phyloP scores from a whole-genome alignment of 2,888 invertebrate genomes.

The Eupithecia insigniata region DNA sequence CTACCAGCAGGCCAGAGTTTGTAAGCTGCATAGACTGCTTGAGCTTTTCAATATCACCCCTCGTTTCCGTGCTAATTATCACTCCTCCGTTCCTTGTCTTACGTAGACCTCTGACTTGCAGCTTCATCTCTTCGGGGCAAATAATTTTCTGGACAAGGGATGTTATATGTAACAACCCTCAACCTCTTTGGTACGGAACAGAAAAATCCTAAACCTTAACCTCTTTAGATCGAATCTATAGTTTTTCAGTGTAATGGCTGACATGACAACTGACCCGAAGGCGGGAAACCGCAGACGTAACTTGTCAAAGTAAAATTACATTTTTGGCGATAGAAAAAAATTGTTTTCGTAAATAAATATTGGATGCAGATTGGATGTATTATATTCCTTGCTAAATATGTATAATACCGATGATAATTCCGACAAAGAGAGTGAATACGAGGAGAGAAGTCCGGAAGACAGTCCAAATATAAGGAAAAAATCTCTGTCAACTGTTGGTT shows the following conservation, averaged over 20 bases:
- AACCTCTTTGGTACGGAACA: background rate
- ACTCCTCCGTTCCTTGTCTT: no score
- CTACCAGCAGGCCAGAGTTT: no score
- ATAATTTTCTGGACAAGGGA: no score
- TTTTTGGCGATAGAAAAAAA: slow-evolving; percentile 18
- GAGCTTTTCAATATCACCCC: no score
- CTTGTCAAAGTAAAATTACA: slow-evolving; percentile 47
- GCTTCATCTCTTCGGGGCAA: no score
- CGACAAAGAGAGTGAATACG: slow-evolving; percentile 75
- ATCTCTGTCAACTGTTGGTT: slow-evolving; percentile 75
- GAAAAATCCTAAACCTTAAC: background rate
- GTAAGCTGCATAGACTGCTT: no score
- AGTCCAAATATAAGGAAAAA: slow-evolving; percentile 74
- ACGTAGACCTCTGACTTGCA: no score
- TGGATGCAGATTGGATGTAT: slow-evolving; percentile 40
- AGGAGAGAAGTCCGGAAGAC: slow-evolving; percentile 67
- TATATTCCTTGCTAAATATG: slow-evolving; percentile 51
- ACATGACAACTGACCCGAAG: slow-evolving; percentile 28
- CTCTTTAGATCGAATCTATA: background rate
- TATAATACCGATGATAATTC: slow-evolving; percentile 72
- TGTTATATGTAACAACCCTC: no score
- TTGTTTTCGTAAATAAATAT: slow-evolving; percentile 48
- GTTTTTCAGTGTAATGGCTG: background rate
- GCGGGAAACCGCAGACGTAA: slow-evolving; percentile 63
- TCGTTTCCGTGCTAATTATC: no score